phyloP scores from a whole-genome alignment of 2,888 invertebrate genomes.

The Deilephila elpenor region DNA sequence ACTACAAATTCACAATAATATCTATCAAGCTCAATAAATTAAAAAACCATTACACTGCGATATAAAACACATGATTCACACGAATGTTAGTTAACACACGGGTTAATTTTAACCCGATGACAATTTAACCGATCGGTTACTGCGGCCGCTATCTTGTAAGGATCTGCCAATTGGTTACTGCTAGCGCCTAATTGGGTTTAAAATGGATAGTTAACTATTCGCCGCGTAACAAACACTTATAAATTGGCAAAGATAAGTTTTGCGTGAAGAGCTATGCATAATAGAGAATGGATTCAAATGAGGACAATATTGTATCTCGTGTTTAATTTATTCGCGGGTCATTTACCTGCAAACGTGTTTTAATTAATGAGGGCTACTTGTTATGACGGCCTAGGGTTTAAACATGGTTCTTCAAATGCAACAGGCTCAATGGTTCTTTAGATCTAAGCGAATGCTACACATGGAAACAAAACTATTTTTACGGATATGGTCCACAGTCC shows the following conservation, averaged over 20 bases:
- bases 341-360: conserved; percentile 1
- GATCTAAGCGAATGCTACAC: too few species aligned
- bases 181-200: conserved; percentile 17
- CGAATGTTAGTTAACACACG: conserved; percentile 5
- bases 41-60: not conserved
- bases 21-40: not conserved
- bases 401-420: not conserved
- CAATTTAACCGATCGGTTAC: conserved; percentile 22
- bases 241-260: conserved; percentile 12
- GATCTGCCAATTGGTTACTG: conserved; percentile 23
- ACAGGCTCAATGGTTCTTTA: too few species aligned
- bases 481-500: too few species aligned
- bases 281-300: conserved; percentile 1
- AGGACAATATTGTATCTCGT: conserved; percentile 5
- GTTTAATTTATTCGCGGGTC: not conserved
- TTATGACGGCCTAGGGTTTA: too few species aligned
- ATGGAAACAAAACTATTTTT: too few species aligned
- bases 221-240: conserved; percentile 8
- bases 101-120: conserved; percentile 9
- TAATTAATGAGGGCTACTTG: not conserved
- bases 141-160: conserved; percentile 15
- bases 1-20: too few species aligned
- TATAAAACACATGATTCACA: conserved; percentile 5
- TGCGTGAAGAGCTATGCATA: not conserved
- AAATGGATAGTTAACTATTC: conserved; percentile 18